Conservation (phyloP, 1,140 invertebrate genomes). For the Eupeodes corollae region DNA sequence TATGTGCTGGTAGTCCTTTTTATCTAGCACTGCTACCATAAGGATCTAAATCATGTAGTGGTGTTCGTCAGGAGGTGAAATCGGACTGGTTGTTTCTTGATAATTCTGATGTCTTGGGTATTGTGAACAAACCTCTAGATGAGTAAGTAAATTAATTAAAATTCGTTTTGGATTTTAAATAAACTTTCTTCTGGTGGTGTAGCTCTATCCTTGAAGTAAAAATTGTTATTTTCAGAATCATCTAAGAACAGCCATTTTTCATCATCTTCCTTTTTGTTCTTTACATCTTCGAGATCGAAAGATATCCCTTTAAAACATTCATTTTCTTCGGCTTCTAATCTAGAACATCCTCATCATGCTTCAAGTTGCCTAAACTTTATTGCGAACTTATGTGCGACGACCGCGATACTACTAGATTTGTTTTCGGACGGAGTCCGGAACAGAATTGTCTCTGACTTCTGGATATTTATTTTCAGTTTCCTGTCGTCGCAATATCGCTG, state of each 20-base stretch:
- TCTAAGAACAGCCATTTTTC: constrained; percentile 56
- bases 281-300: no score
- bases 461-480: no score
- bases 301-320: no score
- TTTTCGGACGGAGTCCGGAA: no score
- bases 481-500: no score
- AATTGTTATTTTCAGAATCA: constrained; percentile 82
- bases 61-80: constrained; percentile 18
- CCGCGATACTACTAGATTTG: no score
- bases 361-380: no score
- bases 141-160: not conserved
- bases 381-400: no score
- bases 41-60: constrained; percentile 25
- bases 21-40: constrained; percentile 31
- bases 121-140: constrained; percentile 3
- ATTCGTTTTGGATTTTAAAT: not conserved
- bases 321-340: no score
- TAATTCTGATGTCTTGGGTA: constrained; percentile 4
- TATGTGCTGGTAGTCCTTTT: constrained; percentile 31
- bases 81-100: constrained; percentile 9
- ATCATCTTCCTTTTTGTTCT: no score
- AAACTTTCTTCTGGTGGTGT: constrained; percentile 12
- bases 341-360: no score
- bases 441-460: no score
- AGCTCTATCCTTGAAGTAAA: constrained; percentile 49